These are phyloP conservation scores for Musca vetustissima DNA, from an alignment of 1,140 invertebrate genomes.

Conservation along the genomic window DNA sequence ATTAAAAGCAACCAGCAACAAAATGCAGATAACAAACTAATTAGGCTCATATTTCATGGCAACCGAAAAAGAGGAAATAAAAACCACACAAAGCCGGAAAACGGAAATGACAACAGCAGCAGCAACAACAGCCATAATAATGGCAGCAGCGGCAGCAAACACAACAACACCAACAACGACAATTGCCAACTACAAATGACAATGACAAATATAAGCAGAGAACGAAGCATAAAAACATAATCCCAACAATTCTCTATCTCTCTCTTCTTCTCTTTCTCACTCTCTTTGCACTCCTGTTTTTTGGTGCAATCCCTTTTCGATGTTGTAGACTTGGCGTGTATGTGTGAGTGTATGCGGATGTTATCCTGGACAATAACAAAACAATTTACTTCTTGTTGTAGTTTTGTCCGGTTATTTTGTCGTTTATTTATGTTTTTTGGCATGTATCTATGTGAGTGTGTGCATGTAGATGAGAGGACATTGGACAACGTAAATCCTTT, in stretches of 20 bases:
- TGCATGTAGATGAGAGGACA: no score
- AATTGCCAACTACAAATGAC: constrained; percentile 3
- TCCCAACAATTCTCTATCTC: background rate
- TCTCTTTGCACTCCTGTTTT: background rate
- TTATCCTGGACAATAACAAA: no score
- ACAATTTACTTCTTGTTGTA: no score
- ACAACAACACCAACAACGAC: constrained; percentile 5
- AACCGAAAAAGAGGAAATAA: constrained; percentile 21
- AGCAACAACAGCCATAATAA: background rate
- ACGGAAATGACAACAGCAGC: constrained; percentile 20
- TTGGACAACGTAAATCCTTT: no score
- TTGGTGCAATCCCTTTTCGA: no score
- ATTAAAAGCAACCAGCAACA: background rate
- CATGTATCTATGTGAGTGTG: no score
- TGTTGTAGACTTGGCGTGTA: no score
- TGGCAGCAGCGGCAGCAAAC: background rate
- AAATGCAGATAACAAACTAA: constrained; percentile 17
- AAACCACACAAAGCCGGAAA: constrained; percentile 22
- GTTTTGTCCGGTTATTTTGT: no score
- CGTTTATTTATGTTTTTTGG: no score
- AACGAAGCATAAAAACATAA: constrained; percentile 10
- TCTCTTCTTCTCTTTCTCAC: background rate
- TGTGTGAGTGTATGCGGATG: no score
- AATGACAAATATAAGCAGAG: constrained; percentile 20
- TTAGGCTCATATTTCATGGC: constrained; percentile 23